These are phyloP conservation scores for Eurypyga helias DNA, from an alignment of 2,113 vertebrate genomes.

Conservation along the genomic window DNA sequence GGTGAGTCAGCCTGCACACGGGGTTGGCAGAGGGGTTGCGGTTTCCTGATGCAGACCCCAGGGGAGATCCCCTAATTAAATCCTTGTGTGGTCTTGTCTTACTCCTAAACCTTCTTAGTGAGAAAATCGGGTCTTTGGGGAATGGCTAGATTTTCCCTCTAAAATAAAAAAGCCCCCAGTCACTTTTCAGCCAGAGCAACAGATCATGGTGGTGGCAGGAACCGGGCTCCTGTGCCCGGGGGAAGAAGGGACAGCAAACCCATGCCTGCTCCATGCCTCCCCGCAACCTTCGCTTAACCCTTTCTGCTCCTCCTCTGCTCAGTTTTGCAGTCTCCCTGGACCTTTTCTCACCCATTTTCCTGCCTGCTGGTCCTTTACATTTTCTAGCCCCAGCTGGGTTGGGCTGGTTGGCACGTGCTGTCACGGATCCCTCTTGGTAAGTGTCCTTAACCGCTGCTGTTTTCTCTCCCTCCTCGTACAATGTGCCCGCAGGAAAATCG, in stretches of 20 bases:
- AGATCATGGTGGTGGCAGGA: neutral
- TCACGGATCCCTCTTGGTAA: constrained; percentile 42
- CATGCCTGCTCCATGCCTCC: neutral
- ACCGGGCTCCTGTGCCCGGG: neutral
- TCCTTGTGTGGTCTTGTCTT: neutral
- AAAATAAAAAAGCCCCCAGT: neutral
- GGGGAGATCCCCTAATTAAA: neutral
- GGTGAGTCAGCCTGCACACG: neutral
- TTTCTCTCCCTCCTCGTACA: neutral
- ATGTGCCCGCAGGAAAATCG: neutral
- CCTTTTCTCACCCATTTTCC: constrained; percentile 33
- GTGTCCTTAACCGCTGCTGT: neutral
- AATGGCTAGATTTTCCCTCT: neutral
- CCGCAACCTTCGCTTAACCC: neutral
- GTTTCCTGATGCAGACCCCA: neutral
- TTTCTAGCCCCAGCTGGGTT: neutral
- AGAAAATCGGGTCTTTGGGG: neutral
- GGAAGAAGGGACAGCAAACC: neutral
- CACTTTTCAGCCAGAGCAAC: neutral
- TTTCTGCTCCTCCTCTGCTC: constrained; percentile 41
- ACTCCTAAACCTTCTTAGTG: neutral
- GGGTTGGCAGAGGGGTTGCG: neutral
- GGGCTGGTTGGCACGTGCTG: neutral
- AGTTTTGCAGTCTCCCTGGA: constrained; percentile 21
- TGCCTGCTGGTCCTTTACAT: constrained; percentile 17